A percentile compares a stretch with the other conserved stretches of the same genome.
Evolutionary conservation across 2,888 invertebrate genomes (phyloP).

Genomic region (Cyaniris semiargus): DNA sequence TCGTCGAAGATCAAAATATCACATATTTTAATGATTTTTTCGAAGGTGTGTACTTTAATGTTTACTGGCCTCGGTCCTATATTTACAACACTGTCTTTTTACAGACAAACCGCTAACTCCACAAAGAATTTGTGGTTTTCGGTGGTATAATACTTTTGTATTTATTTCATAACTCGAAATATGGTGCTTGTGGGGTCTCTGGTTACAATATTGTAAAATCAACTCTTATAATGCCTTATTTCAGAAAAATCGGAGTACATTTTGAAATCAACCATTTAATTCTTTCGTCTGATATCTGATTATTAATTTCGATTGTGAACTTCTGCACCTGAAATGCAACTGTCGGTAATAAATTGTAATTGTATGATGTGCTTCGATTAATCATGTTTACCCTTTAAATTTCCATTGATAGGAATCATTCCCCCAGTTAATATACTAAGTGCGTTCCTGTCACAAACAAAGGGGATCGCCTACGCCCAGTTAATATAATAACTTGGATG

Average conservation of each 20-base stretch:
- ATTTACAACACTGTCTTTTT: background rate
- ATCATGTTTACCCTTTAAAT: constrained; percentile 13
- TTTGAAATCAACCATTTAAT: background rate
- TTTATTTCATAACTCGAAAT: background rate
- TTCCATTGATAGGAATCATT: constrained; percentile 49
- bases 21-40: too few relatives aligned
- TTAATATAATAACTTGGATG: constrained; percentile 63
- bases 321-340: constrained; percentile 5
- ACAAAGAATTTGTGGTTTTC: background rate
- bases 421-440: constrained; percentile 73
- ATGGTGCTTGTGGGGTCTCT: background rate
- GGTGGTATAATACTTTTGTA: background rate
- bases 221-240: background rate
- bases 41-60: background rate
- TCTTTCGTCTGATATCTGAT: background rate
- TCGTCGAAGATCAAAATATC: too few relatives aligned
- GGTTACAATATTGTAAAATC: background rate
- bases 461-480: constrained; percentile 69
- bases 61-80: background rate
- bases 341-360: constrained; percentile 12
- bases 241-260: background rate
- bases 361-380: constrained; percentile 18
- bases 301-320: background rate
- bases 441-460: constrained; percentile 74
- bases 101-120: background rate